A percentile compares a stretch with the other conserved stretches of the same genome.
Conservation (phyloP, 2,888 invertebrate genomes). For the Agrilus biguttatus region DNA sequence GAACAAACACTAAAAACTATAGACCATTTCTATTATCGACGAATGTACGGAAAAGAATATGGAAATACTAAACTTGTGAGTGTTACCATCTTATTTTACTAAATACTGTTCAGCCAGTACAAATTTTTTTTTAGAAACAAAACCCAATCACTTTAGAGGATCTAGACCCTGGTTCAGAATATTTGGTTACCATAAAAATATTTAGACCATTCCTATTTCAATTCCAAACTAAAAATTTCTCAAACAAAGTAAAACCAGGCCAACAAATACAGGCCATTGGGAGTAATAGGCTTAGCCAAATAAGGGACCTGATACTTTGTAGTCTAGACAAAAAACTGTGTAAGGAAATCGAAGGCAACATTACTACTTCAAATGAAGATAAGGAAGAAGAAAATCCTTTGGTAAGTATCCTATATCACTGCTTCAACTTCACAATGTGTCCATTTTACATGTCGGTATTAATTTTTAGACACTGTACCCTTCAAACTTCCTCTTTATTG, state of each 20-base stretch:
- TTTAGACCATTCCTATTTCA: slow-evolving; percentile 32
- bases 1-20: neutral
- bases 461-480: slow-evolving; percentile 43
- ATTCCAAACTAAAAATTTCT: slow-evolving; percentile 5
- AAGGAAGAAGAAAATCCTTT: neutral
- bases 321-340: slow-evolving; percentile 49
- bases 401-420: neutral
- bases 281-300: slow-evolving; percentile 48
- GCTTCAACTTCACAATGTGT: too few species aligned
- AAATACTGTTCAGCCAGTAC: slow-evolving; percentile 7
- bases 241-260: slow-evolving; percentile 28
- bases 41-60: slow-evolving; percentile 2
- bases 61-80: slow-evolving; percentile 1
- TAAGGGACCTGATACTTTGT: slow-evolving; percentile 65
- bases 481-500: slow-evolving; percentile 65
- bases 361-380: slow-evolving; percentile 27
- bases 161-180: slow-evolving; percentile 25
- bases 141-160: slow-evolving; percentile 18
- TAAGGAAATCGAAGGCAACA: slow-evolving; percentile 39
- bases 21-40: neutral
- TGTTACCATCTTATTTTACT: slow-evolving; percentile 8
- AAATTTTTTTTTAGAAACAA: neutral
- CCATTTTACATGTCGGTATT: neutral
- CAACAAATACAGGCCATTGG: slow-evolving; percentile 52
- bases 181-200: slow-evolving; percentile 33